Percentiles rank a stretch among this genome's conserved stretches.
Conservation (phyloP, 1,140 invertebrate genomes). For the Cotesia vestalis region DNA sequence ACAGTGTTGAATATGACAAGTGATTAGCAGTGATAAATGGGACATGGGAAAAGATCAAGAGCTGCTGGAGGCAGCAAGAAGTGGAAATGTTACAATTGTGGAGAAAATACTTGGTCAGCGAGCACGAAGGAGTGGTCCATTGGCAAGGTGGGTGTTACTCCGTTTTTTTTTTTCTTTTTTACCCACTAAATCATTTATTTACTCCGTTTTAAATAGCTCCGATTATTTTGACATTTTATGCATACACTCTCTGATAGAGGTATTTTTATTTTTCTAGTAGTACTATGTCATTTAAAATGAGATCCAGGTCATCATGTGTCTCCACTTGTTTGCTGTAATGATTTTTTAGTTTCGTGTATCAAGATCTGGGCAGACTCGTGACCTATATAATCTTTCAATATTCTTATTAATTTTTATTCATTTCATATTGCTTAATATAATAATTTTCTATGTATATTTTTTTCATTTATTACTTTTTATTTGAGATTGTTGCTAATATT, state of each 20-base stretch:
- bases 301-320: slow-evolving; percentile 25
- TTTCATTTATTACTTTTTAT: neutral
- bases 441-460: neutral
- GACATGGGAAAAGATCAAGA: slow-evolving; percentile 96
- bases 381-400: slow-evolving; percentile 8
- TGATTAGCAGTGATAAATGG: slow-evolving; percentile 68
- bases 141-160: slow-evolving; percentile 82
- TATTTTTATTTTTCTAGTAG: too few species aligned
- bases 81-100: slow-evolving; percentile 86
- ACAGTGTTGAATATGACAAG: slow-evolving; percentile 51
- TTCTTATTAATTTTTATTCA: neutral
- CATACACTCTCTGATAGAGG: too few species aligned
- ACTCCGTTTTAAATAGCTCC: neutral
- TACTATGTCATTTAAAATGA: too few species aligned
- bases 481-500: too few species aligned
- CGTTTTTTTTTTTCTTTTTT: slow-evolving; percentile 37
- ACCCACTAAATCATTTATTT: slow-evolving; percentile 19
- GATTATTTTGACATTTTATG: neutral
- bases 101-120: slow-evolving; percentile 91
- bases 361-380: neutral
- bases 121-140: slow-evolving; percentile 90
- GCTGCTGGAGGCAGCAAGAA: slow-evolving; percentile 92
- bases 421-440: too few species aligned
- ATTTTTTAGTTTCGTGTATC: slow-evolving; percentile 27
- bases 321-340: slow-evolving; percentile 38